phyloP scores from a whole-genome alignment of 2,888 invertebrate species.

The Stegana nigrithorax region DNA sequence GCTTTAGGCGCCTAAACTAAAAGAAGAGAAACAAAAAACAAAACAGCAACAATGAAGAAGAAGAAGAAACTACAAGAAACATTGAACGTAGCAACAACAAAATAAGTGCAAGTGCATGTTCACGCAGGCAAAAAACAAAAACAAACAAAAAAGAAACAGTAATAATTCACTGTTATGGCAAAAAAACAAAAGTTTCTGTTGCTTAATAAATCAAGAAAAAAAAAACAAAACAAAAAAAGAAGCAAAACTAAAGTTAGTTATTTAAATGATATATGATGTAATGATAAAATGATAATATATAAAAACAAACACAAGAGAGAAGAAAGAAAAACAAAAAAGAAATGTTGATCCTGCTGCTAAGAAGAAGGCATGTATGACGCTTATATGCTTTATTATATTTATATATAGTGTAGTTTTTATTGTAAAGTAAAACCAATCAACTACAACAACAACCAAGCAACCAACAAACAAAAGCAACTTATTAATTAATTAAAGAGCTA shows the following conservation, averaged over 20 bases:
- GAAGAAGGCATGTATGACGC: conserved; percentile 35
- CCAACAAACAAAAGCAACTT: conserved; percentile 39
- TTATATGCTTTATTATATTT: conserved; percentile 33
- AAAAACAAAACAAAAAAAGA: conserved; percentile 19
- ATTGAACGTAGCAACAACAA: too few relatives aligned
- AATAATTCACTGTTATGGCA: conserved; percentile 25
- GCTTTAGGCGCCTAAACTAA: too few relatives aligned
- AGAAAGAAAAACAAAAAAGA: neutral
- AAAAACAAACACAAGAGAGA: conserved; percentile 12
- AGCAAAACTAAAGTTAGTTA: conserved; percentile 33
- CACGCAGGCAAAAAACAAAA: conserved; percentile 21
- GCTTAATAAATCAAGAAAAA: conserved; percentile 28
- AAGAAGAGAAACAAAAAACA: conserved; percentile 33
- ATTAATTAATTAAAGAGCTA: conserved; percentile 8
- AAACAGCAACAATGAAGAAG: too few relatives aligned
- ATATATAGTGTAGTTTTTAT: conserved; percentile 30
- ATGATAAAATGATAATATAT: conserved; percentile 18
- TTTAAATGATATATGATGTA: conserved; percentile 27
- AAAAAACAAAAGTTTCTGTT: conserved; percentile 10
- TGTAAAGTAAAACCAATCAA: conserved; percentile 15
- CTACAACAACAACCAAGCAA: conserved; percentile 2
- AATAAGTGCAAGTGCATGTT: too few relatives aligned
- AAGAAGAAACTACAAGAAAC: too few relatives aligned
- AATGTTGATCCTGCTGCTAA: conserved; percentile 31
- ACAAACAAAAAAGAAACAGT: conserved; percentile 20